phyloP scores from a whole-genome alignment of 1,140 invertebrate species.

The Ectropis grisescens region DNA sequence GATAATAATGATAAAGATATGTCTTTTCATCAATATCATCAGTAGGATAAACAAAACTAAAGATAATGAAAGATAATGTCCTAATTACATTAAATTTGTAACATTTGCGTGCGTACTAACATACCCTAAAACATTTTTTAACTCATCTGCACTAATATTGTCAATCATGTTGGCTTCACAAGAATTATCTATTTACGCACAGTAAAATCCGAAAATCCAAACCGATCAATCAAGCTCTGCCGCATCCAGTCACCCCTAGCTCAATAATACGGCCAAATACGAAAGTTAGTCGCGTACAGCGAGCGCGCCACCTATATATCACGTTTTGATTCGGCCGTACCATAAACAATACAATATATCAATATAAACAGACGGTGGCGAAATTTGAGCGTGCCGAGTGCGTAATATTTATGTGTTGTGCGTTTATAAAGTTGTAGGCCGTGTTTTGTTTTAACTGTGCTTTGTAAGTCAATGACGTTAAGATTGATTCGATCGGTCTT shows the following conservation, averaged over 20 bases:
- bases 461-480: constrained; percentile 6
- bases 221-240: neutral
- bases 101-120: too few relatives aligned
- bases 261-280: constrained; percentile 58
- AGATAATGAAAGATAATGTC: too few relatives aligned
- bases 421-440: constrained; percentile 17
- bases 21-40: too few relatives aligned
- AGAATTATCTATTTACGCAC: too few relatives aligned
- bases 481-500: too few relatives aligned
- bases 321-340: constrained; percentile 67
- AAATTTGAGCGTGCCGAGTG: constrained; percentile 61
- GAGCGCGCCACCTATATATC: constrained; percentile 62
- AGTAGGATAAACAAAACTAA: too few relatives aligned
- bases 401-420: constrained; percentile 45
- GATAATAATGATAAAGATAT: too few relatives aligned
- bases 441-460: constrained; percentile 17
- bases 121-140: too few relatives aligned
- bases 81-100: too few relatives aligned
- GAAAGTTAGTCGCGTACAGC: constrained; percentile 59
- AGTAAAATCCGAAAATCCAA: too few relatives aligned
- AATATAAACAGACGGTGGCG: constrained; percentile 65
- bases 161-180: too few relatives aligned
- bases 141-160: too few relatives aligned
- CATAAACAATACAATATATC: constrained; percentile 70
- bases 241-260: constrained; percentile 25